Evolutionary conservation across 2,888 invertebrate species (phyloP), one percentile per base, ranked within the genome.

Genomic region (Chymomyza procnemis): DNA sequence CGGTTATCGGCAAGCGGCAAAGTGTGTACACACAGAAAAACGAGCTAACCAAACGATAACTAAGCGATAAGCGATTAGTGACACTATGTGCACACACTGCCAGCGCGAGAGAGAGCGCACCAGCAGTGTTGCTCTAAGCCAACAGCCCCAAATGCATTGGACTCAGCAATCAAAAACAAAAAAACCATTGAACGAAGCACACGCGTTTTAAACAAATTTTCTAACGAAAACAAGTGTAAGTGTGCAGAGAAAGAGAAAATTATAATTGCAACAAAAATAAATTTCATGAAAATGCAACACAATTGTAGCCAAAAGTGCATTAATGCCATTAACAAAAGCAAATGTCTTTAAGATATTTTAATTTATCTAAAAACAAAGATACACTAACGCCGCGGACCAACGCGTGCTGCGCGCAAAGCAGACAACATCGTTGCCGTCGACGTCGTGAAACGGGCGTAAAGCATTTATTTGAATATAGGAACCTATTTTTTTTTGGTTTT

Each of bases 221-320:
- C 66, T 18, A 73, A 66, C 67, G 75, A 77, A 72, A 80, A 76
- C 79, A 81, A 80, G 85, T 80, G 85, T 84, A 80, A 84, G 79
- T 81, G 79, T 81, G 81, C 69, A 66, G 48, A 41, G 52, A 54
- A 21, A 9, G 21, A 8, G 19, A 54, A 21, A 50, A n/a, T 50
- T 50, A n/a, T 18, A 50, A 50, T 50, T 50, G 8, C 50, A 19
- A 50, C 50, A 50, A 50, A 50, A 72, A 69, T n/a, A 78, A 77
- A 67, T 78, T 66, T 74, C 74, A 76, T 71, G 75, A 75, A 26
- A 76, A 80, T 76, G 58, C 55, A 70, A 70, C 69, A 64, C 66
- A 46, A 65, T 68, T 84, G 12, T 41, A 41, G 66, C 22, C 58
- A 56, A 65, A 59, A 58, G 64, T 70, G 67, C 71, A 67, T 48